phyloP scores from a whole-genome alignment of 2,113 vertebrate genomes.

The Vombatus ursinus region DNA sequence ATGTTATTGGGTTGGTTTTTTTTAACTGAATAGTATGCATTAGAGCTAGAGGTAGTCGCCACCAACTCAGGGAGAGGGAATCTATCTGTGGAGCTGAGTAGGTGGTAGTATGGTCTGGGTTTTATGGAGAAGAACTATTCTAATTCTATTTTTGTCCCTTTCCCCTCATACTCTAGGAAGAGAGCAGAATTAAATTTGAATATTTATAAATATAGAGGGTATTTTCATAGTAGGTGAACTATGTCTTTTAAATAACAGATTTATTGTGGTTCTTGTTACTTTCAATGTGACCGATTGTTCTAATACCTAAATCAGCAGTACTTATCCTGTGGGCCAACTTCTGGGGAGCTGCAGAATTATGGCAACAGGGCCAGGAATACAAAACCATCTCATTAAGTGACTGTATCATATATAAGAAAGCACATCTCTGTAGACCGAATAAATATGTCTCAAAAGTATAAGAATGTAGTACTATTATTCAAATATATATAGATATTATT shows the following conservation, averaged over 20 bases:
- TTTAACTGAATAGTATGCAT: neutral
- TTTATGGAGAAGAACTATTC: neutral
- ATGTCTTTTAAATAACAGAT: neutral
- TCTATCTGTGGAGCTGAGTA: neutral
- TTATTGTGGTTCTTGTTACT: neutral
- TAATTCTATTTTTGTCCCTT: neutral
- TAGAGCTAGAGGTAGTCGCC: neutral
- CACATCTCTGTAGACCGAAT: neutral
- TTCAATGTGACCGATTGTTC: neutral
- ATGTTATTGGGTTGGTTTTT: no score
- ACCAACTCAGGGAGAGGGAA: neutral
- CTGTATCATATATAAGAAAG: neutral
- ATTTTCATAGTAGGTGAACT: neutral
- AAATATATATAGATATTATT: neutral
- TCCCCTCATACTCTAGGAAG: neutral
- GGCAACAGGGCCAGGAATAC: neutral
- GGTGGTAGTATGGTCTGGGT: neutral
- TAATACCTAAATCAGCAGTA: neutral
- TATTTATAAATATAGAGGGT: neutral
- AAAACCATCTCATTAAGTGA: neutral
- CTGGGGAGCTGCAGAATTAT: neutral
- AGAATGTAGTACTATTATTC: neutral
- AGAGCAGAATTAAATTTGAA: neutral
- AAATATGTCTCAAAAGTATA: neutral
- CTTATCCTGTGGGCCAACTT: neutral